Evolutionary conservation across 2,888 invertebrate genomes (phyloP).

Genomic region (Epistrophe eligans): DNA sequence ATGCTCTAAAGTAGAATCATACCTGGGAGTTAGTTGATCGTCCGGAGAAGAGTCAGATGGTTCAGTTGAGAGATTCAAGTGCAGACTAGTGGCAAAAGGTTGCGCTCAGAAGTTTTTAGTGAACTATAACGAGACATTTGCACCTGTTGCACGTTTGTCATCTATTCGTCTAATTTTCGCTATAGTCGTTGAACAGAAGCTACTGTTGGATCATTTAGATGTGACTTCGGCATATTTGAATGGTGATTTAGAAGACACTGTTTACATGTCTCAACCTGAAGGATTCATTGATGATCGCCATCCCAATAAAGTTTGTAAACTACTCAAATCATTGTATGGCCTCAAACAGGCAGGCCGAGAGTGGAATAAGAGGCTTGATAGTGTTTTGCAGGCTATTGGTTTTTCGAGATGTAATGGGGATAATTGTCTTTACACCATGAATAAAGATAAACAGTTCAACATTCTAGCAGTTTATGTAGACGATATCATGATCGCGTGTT

Average conservation of each 20-base stretch:
- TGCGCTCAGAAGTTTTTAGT: neutral
- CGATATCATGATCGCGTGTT: too few relatives aligned
- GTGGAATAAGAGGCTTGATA: slow-evolving; percentile 25
- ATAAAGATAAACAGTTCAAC: too few relatives aligned
- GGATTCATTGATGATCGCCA: slow-evolving; percentile 3
- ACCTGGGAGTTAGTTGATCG: slow-evolving; percentile 49
- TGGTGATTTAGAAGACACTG: too few relatives aligned
- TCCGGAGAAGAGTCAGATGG: slow-evolving; percentile 29
- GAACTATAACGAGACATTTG: slow-evolving; percentile 10
- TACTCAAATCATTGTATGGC: slow-evolving; percentile 44
- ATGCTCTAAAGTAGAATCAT: slow-evolving; percentile 10
- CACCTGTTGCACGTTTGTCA: neutral
- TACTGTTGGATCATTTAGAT: too few relatives aligned
- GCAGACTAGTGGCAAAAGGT: slow-evolving; percentile 43
- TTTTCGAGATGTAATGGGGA: too few relatives aligned
- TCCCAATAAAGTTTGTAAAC: slow-evolving; percentile 22
- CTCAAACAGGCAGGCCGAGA: slow-evolving; percentile 47
- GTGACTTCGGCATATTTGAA: too few relatives aligned
- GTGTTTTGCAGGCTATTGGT: too few relatives aligned
- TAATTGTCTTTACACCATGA: too few relatives aligned
- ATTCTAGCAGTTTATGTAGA: too few relatives aligned
- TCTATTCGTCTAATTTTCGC: neutral
- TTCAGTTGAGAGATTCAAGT: slow-evolving; percentile 13
- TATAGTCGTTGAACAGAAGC: neutral
- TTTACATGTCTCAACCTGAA: slow-evolving; percentile 39